Conservation (phyloP, 2,888 invertebrate species). For the Crossocerus cetratus region DNA sequence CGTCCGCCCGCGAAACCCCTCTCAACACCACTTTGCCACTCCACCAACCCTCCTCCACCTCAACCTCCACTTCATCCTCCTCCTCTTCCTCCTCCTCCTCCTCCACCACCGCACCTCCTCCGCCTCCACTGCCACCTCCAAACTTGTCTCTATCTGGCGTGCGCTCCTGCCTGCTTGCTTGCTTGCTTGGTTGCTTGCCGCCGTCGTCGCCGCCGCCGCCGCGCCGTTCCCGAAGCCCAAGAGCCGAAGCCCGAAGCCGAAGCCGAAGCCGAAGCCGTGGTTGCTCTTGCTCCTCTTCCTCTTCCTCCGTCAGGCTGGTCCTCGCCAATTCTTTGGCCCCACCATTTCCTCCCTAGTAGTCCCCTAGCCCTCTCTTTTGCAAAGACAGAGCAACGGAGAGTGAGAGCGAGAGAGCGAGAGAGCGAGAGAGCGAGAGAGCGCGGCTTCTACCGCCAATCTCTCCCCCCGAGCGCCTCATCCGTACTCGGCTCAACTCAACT, state of each 20-base stretch:
- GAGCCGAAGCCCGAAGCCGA: no score
- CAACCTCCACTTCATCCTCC: constrained; percentile 13
- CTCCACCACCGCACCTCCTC: constrained; percentile 41
- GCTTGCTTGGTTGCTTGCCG: constrained; percentile 15
- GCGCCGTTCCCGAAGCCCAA: constrained; percentile 35
- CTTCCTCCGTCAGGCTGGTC: constrained; percentile 64
- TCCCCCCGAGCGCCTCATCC: constrained; percentile 35
- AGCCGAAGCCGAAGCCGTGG: background rate
- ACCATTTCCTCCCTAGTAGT: constrained; percentile 60
- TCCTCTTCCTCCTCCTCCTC: constrained; percentile 44
- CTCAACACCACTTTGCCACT: constrained; percentile 39
- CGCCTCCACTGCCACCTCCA: constrained; percentile 34
- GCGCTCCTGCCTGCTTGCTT: background rate
- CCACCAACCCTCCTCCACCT: constrained; percentile 51
- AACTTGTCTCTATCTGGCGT: constrained; percentile 3
- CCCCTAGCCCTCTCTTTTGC: constrained; percentile 59
- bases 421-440: no score
- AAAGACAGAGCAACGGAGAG: no score
- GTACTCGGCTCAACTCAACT: constrained; percentile 37
- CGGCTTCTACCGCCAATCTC: constrained; percentile 21
- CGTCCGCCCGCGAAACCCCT: background rate
- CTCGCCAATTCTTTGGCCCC: constrained; percentile 71
- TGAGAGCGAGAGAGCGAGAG: no score
- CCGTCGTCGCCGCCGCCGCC: constrained; percentile 49
- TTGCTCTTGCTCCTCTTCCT: constrained; percentile 51